Conservation (phyloP, 2,113 vertebrate species). For the Plestiodon gilberti region DNA sequence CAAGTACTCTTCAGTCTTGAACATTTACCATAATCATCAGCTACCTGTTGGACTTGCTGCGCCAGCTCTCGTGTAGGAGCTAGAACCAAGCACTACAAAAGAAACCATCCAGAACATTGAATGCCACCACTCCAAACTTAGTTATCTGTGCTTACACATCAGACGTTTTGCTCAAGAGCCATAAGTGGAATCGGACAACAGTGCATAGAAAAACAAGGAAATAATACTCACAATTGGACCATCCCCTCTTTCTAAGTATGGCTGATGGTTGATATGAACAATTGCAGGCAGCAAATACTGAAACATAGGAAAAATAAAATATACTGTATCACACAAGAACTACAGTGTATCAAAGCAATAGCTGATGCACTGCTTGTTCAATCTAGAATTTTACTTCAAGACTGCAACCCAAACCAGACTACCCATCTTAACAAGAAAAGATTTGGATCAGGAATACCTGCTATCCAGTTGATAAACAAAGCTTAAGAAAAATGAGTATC, state of each 20-base stretch:
- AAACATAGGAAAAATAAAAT: conserved; percentile 39
- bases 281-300: conserved; percentile 97
- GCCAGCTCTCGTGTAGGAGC: conserved; percentile 97
- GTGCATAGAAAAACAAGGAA: conserved; percentile 20
- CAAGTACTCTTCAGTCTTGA: conserved; percentile 99
- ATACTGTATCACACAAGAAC: not conserved
- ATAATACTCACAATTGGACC: conserved; percentile 92
- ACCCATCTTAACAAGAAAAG: not conserved
- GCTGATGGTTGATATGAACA: conserved; percentile 98
- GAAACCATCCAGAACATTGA: conserved; percentile 30
- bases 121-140: not conserved
- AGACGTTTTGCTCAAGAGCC: conserved; percentile 39
- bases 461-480: not conserved
- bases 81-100: conserved; percentile 89
- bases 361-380: not conserved
- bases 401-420: not conserved
- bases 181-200: not conserved
- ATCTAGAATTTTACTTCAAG: not conserved
- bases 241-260: conserved; percentile 96
- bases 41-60: conserved; percentile 98
- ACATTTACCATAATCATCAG: conserved; percentile 93
- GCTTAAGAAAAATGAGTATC: not conserved
- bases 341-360: not conserved
- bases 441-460: not conserved
- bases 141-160: rapidly evolving